phyloP scores from a whole-genome alignment of 1,140 invertebrate species.

The Saccostrea echinata region DNA sequence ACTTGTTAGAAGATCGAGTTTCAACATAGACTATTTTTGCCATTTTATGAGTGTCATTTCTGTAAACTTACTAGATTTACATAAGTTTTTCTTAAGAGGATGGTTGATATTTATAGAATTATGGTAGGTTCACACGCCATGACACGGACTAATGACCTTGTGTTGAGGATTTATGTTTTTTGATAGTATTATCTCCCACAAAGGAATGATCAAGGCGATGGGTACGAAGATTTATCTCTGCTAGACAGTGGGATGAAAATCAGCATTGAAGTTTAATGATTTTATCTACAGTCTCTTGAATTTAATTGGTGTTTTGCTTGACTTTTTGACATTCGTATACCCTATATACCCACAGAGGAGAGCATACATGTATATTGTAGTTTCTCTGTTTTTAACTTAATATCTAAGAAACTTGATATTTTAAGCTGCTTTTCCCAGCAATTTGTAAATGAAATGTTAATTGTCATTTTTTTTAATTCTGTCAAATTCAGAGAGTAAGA shows the following conservation, averaged over 20 bases:
- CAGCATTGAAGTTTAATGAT: constrained; percentile 6
- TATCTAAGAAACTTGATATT: too few relatives aligned
- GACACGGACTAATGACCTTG: neutral
- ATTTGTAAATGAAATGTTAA: too few relatives aligned
- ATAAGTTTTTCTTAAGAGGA: neutral
- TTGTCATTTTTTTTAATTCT: too few relatives aligned
- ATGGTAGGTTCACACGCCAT: constrained; percentile 22
- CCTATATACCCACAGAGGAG: too few relatives aligned
- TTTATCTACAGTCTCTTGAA: neutral
- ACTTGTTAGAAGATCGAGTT: neutral
- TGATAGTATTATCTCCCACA: neutral
- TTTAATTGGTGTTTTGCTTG: neutral
- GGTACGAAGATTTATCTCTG: constrained; percentile 1
- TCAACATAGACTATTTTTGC: constrained; percentile 14
- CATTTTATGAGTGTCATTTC: constrained; percentile 9
- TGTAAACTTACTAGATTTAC: constrained; percentile 20
- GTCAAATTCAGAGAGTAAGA: too few relatives aligned
- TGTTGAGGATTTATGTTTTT: neutral
- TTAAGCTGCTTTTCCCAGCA: too few relatives aligned
- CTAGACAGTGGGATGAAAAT: constrained; percentile 21
- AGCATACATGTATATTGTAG: too few relatives aligned
- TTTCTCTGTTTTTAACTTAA: too few relatives aligned
- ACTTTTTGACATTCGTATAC: neutral
- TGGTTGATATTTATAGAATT: constrained; percentile 18
- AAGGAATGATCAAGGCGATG: neutral